These are phyloP conservation scores for Plusia festucae DNA, from an alignment of 2,888 invertebrate genomes.

Conservation along the genomic window DNA sequence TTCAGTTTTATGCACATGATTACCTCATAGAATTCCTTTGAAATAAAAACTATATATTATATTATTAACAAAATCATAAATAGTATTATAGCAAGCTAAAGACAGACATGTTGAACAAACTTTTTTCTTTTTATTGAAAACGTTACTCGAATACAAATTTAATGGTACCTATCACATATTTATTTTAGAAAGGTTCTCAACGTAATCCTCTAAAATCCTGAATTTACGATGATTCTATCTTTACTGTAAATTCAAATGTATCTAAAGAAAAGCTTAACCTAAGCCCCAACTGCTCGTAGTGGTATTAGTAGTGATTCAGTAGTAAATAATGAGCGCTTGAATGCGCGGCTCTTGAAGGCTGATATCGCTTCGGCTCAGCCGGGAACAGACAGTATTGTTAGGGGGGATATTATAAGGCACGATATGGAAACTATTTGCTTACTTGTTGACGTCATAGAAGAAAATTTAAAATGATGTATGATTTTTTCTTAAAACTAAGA, in stretches of 20 bases:
- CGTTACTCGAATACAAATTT: not conserved
- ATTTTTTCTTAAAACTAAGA: too few relatives aligned
- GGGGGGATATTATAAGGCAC: constrained; percentile 41
- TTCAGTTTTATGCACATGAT: too few relatives aligned
- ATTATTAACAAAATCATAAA: too few relatives aligned
- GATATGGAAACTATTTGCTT: constrained; percentile 27
- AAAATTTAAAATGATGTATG: too few relatives aligned
- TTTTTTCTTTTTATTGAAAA: not conserved
- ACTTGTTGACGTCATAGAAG: not conserved
- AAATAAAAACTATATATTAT: too few relatives aligned
- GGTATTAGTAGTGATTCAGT: constrained; percentile 41
- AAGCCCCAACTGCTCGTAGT: constrained; percentile 29
- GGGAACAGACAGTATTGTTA: constrained; percentile 49
- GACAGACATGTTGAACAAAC: too few relatives aligned
- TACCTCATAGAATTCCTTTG: too few relatives aligned
- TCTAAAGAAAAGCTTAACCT: constrained; percentile 32
- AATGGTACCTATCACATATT: not conserved
- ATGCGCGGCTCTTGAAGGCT: constrained; percentile 35
- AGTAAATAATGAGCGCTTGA: constrained; percentile 58
- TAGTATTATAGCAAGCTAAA: too few relatives aligned
- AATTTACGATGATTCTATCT: not conserved
- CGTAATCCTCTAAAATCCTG: not conserved
- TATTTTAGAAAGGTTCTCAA: not conserved
- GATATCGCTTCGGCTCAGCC: constrained; percentile 55
- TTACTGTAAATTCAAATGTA: not conserved